A percentile compares a stretch with the other conserved stretches of the same genome.
phyloP scores from a whole-genome alignment of 2,888 invertebrate genomes.

The Hemicrepidius hirtus region DNA sequence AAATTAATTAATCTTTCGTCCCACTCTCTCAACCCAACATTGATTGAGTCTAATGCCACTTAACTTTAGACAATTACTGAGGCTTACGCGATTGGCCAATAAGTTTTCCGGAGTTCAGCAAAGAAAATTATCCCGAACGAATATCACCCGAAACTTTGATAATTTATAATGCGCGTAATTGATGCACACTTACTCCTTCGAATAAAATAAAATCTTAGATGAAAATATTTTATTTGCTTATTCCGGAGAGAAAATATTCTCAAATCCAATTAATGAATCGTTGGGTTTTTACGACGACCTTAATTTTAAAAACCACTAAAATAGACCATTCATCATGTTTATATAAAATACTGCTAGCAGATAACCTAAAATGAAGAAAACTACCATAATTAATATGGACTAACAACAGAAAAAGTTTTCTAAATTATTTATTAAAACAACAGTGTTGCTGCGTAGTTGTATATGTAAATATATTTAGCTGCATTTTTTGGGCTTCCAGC shows the following conservation, averaged over 20 bases:
- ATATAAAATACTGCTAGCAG: neutral
- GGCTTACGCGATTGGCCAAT: slow-evolving; percentile 5
- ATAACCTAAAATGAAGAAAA: too few relatives aligned
- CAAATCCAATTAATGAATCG: neutral
- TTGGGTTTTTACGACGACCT: slow-evolving; percentile 7
- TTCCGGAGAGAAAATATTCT: slow-evolving; percentile 10
- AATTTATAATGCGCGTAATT: slow-evolving; percentile 23
- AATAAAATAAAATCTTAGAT: neutral
- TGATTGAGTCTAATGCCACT: slow-evolving; percentile 24
- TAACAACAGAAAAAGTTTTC: too few relatives aligned
- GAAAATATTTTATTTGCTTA: neutral
- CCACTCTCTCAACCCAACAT: slow-evolving; percentile 1
- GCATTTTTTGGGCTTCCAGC: neutral
- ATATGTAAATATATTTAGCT: too few relatives aligned
- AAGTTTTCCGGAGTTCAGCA: slow-evolving; percentile 20
- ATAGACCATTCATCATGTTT: neutral
- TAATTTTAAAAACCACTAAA: slow-evolving; percentile 1
- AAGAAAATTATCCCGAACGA: slow-evolving; percentile 26
- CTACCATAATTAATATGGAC: too few relatives aligned
- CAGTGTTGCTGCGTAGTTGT: too few relatives aligned
- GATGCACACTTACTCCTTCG: slow-evolving; percentile 1
- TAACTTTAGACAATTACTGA: slow-evolving; percentile 20
- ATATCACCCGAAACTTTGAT: slow-evolving; percentile 13
- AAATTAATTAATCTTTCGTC: slow-evolving; percentile 29
- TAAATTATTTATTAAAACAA: too few relatives aligned